Base-by-base conservation (phyloP, 2,888 invertebrate genomes). In the Deilephila elpenor region DNA sequence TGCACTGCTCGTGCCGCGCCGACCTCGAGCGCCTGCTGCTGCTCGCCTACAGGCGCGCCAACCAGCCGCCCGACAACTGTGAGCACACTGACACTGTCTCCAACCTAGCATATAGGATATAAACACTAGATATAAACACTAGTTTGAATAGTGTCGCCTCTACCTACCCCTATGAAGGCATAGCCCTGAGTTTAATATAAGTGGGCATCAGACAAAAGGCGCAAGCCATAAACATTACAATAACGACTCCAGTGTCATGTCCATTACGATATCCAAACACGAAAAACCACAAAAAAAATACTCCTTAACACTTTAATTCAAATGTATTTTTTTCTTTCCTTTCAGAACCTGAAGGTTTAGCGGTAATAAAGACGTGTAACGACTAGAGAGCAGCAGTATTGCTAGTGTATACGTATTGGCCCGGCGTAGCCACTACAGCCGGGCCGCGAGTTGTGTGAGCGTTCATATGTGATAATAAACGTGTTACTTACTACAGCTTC, bases 1-100 rank as follows among this genome's bases (percentile, higher is more conserved):
- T 96, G 81, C 96, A 96, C 88, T 91, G 88, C 82, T 81, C 86
- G 75, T 88, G 88, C 78, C 90, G 89, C 82, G 84, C 82, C 71
- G 86, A 91, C 78, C 91, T 93, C 67, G 93, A 92, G 83, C 86
- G 85, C 34, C 84, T 91, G 84, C 89, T 92, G 84, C 88, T 82
- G 75, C 78, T 76, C 44, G 79, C 75, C 53, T 60, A 51, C 70
- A 32, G 19, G 34, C 37, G 60, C 59, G 70, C n/a, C 19, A 7
- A 3, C 3, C 53, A 61, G n/a, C 70, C 29, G 6, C 60, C 29
- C n/a, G 17, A 25, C 37, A 29, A 34, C 14, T 73, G 73, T 73
- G 29, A 73, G 70, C 70, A 60, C 44, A 29, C 29, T 5, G 11
- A 14, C 59, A 44, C 5, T 25, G 25, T 25, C 1, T 25, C 25